Evolutionary conservation across 2,797 vertebrate species (phyloP), one percentile per base, ranked within the genome.

Genomic region (Acanthornis magna): DNA sequence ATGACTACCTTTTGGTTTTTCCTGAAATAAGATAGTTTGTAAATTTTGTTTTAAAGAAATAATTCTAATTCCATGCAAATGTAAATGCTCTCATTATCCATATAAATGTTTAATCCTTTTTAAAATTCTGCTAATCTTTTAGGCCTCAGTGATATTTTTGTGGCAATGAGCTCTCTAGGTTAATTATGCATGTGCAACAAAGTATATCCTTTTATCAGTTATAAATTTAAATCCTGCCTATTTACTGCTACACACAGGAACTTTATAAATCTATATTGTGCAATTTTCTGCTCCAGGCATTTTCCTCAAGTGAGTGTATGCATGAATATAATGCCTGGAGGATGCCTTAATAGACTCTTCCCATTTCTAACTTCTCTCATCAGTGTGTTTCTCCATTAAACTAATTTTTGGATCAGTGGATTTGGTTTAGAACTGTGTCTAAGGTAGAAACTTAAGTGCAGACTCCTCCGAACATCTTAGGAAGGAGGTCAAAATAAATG

Each of bases 51-150:
- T 54, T 29, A 21, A 83, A 72, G 12, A 91, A 91, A 91, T 66
- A 62, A 83, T 77, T 79, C 47, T 83, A 83, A 85, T 73, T 67
- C 63, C 30, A 77, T 80, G 78, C 32, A 70, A 91, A 90, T 84
- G 13, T 82, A 68, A 87, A 77, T 74, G 79, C 5, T 95, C 51
- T 93, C 76, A 79, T 91, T 96, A 95, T 87, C 70, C 80, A 60
- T 95, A 94, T 92, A 94, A 95, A 95, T 87, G 70, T 94, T 94
- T 94, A 95, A 95, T 96, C 79, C 80, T 92, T 94, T 84, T 96
- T 21, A 89, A 95, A 95, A 92, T 93, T 94, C 79, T 85, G n/a
- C 47, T 94, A 89, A 94, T 89, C 88, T 94, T 95, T 93, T 74
- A 95, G 80, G 74, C 88, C 86, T 92, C 91, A 78, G 82, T 80